Percentiles rank a stretch among this genome's conserved stretches.
Conservation (phyloP, 2,888 invertebrate species). For the Baronia brevicornis region DNA sequence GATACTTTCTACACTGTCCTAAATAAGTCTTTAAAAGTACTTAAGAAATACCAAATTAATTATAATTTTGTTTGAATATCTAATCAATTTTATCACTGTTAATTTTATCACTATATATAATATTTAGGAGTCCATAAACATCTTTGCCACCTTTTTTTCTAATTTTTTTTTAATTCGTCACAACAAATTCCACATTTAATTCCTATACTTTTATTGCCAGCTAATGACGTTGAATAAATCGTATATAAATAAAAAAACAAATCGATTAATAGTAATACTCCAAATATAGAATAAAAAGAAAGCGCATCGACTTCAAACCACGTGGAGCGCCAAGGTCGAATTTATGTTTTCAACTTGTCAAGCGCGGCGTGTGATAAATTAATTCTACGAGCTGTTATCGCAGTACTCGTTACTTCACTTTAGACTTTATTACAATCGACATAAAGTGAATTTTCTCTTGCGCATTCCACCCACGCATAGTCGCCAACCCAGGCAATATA, state of each 20-base stretch:
- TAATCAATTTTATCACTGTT: no score
- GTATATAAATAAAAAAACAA: conserved; percentile 22
- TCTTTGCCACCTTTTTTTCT: no score
- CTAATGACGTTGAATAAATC: conserved; percentile 24
- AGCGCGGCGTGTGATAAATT: conserved; percentile 76
- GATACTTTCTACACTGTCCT: no score
- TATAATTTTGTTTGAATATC: no score
- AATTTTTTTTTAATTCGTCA: no score
- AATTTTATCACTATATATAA: no score
- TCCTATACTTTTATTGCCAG: conserved; percentile 4
- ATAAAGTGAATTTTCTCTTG: conserved; percentile 38
- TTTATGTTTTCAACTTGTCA: conserved; percentile 77
- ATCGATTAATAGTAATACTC: conserved; percentile 10
- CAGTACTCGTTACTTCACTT: conserved; percentile 22
- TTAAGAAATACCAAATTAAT: no score
- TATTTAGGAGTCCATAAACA: no score
- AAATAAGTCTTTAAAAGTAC: no score
- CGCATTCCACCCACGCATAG: conserved; percentile 61
- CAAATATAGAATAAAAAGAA: conserved; percentile 33
- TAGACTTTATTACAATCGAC: conserved; percentile 20
- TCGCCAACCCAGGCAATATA: conserved; percentile 76
- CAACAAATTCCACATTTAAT: no score
- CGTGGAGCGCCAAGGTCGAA: conserved; percentile 75
- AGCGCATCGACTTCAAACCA: conserved; percentile 59
- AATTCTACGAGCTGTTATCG: conserved; percentile 74